Conservation (phyloP, 2,113 vertebrate genomes). For the Megaptera novaeangliae region DNA sequence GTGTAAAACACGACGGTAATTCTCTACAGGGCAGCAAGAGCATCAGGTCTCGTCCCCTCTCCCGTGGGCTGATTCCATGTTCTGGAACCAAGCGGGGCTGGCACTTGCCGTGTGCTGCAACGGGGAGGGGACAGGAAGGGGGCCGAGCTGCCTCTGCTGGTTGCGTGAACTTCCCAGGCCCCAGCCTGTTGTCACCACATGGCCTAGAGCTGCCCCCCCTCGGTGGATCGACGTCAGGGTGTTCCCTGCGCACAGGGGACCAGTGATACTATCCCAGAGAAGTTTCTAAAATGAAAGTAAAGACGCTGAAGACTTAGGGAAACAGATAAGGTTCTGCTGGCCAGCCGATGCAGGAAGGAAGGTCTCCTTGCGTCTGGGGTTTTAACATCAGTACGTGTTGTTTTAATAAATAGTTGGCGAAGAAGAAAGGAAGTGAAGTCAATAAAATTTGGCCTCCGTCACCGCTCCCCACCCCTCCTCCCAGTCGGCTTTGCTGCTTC, state of each 20-base stretch:
- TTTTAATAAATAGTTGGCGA: background rate
- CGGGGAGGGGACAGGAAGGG: rapidly evolving
- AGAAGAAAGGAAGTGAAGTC: background rate
- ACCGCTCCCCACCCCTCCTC: rapidly evolving
- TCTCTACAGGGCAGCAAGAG: background rate
- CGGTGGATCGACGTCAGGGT: rapidly evolving
- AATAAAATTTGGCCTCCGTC: background rate
- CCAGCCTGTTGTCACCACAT: background rate
- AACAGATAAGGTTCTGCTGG: background rate
- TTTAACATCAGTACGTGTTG: background rate
- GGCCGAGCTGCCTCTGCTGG: background rate
- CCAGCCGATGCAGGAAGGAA: background rate
- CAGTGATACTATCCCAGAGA: rapidly evolving
- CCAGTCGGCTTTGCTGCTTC: background rate
- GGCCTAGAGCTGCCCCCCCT: no score
- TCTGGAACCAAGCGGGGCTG: background rate
- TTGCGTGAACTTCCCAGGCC: background rate
- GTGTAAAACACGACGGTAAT: no score
- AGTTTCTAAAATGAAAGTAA: background rate
- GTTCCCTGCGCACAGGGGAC: background rate
- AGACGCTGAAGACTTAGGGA: background rate
- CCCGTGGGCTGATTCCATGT: background rate
- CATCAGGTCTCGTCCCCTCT: background rate
- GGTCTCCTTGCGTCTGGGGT: background rate
- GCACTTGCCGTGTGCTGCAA: rapidly evolving